Base-by-base conservation (phyloP, 2,113 vertebrate genomes). In the Corythaixoides concolor region DNA sequence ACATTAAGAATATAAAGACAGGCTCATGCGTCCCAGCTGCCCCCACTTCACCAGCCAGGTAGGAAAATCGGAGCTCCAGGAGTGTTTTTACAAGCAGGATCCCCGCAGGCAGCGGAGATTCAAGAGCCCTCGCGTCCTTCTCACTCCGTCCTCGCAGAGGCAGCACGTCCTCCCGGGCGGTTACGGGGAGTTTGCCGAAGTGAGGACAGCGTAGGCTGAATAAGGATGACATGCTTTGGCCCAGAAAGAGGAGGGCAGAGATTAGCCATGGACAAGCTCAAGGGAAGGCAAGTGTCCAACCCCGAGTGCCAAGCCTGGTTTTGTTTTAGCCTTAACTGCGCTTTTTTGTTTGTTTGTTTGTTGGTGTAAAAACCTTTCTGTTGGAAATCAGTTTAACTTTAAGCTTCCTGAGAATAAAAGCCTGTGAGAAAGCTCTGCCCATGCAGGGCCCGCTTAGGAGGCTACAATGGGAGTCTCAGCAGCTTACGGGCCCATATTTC, bases 291-390 rank as follows among this genome's bases (percentile, higher is more conserved):
- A 93, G 88, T 96, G 96, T 97, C 97, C 97, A 95, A 96, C 94
- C 96, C 95, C 6, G 88, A 96, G 97, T 97, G 97, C 97, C 97
- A 98, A 97, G 95, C 79, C 89, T 79, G 89, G 95, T 95, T 98
- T 98, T 97, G 97, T 98, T 96, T 95, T 75, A 91, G 96, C 96
- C 95, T 96, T 97, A 98, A 97, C 97, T 97, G 97, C 94, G 97
- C 97, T 96, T 96, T 97, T 97, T 94, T 97, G 97, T 97, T 97
- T 97, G 97, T 97, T 96, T 96, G 97, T 97, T 95, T 95, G 96
- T 95, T 95, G 92, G 95, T 96, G 95, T 94, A 97, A 98, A 97
- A 96, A 96, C 91, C 94, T 97, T 98, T 98, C 96, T 98, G 97
- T 97, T 97, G 97, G 96, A 97, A 97, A 98, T 97, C 83, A 94